Percentiles rank a stretch among this genome's conserved stretches.
phyloP scores from a whole-genome alignment of 2,113 vertebrate species.

The Gymnarchus niloticus region DNA sequence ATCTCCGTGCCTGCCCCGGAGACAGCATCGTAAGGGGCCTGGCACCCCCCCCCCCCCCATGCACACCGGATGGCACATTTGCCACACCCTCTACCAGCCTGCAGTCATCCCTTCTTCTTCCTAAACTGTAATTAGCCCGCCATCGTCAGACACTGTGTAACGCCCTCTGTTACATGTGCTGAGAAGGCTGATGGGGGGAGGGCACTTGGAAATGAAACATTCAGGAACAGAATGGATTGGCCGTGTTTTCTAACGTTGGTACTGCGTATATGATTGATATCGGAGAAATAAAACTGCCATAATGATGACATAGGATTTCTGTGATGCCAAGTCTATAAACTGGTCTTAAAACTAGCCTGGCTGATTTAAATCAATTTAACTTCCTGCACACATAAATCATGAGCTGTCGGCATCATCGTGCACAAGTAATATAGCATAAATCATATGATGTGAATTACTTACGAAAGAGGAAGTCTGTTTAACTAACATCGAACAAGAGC shows the following conservation, averaged over 20 bases:
- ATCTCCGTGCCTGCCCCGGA: too few species aligned
- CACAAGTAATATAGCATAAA: neutral
- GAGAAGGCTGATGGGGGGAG: neutral
- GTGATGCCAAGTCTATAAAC: neutral
- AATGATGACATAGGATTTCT: neutral
- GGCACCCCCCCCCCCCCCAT: neutral
- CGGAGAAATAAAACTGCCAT: neutral
- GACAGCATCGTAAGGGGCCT: too few species aligned
- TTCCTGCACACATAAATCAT: neutral
- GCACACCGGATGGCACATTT: neutral
- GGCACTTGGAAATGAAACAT: neutral
- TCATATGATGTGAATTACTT: neutral
- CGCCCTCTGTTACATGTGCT: too few species aligned
- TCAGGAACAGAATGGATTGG: neutral
- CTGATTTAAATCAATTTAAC: constrained; percentile 1
- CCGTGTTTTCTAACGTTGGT: neutral
- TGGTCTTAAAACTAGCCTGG: neutral
- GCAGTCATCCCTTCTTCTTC: neutral
- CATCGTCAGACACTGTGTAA: neutral
- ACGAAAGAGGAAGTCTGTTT: neutral
- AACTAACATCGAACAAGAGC: neutral
- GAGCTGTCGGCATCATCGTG: neutral
- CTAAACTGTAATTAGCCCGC: neutral
- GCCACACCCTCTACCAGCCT: too few species aligned
- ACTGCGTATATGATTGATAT: neutral